Conservation (phyloP, 2,113 vertebrate species). For the Plestiodon gilberti region DNA sequence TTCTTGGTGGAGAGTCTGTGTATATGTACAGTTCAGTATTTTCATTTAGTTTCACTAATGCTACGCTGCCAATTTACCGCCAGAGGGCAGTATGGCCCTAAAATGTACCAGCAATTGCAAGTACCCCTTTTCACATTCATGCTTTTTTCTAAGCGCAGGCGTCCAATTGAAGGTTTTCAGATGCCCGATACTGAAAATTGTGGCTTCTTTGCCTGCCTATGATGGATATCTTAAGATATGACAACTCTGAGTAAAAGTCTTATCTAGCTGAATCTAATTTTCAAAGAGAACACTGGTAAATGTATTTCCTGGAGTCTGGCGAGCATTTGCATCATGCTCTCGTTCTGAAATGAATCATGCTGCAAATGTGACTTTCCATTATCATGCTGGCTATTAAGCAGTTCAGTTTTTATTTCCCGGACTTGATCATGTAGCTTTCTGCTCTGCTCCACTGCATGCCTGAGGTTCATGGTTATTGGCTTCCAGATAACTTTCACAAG, state of each 20-base stretch:
- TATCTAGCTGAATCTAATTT: background rate
- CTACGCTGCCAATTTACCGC: background rate
- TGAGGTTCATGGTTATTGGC: background rate
- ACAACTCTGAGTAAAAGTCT: background rate
- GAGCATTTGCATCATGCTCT: background rate
- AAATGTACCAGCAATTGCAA: background rate
- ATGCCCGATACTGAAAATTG: background rate
- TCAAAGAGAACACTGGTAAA: background rate
- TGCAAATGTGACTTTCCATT: background rate
- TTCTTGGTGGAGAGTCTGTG: too few species aligned
- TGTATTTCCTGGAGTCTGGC: background rate
- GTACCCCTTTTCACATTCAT: background rate
- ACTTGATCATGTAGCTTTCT: background rate
- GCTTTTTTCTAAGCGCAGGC: background rate
- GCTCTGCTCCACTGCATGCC: background rate
- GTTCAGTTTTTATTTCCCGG: background rate
- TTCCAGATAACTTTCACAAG: background rate
- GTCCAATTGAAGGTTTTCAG: background rate
- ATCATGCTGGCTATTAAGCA: background rate
- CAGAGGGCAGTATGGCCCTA: background rate
- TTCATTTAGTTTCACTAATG: background rate
- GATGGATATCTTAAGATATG: background rate
- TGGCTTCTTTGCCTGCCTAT: background rate
- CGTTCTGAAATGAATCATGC: background rate
- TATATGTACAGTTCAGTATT: too few species aligned